Base-by-base conservation (phyloP, 1,140 invertebrate species). In the Cheumatopsyche charites region DNA sequence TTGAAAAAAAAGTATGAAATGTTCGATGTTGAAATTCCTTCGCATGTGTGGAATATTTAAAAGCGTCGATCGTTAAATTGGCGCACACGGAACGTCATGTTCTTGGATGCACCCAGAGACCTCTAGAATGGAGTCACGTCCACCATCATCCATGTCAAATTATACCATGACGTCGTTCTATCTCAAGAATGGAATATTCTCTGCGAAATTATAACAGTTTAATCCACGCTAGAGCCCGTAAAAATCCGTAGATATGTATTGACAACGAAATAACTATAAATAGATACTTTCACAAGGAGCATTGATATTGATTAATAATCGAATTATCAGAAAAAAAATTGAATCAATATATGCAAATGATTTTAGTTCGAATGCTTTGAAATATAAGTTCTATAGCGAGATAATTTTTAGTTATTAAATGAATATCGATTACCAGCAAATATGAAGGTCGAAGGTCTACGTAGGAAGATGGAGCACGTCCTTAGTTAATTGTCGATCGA, bases 401-500 rank as follows among this genome's bases (percentile, higher is more conserved):
- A n/a, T n/a, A 36, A 36, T 36, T 9, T 36, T 36, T 23, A 23
- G 55, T 26, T 17, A 58, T 58, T 58, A 58, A 58, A 58, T 58
- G 17, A 19, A 58, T 58, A 58, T 58, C 23, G 55, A 58, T 58
- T 58, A 58, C 23, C 19, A 23, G 55, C 43, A 47, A 47, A 47
- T 47, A 12, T 47, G 43, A 47, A 13, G 15, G 43, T 47, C 19
- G 21, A 58, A 13, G 17, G 23, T 58, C 23, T 25, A 21, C n/a
- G 55, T 23, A 23, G 11, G 55, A 23, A 58, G 19, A 78, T 74
- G 73, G 29, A 36, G 78, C 79, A 81, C 80, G 80, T 81, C 79
- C 78, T 72, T 77, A 73, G 75, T 68, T 80, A 80, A 81, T 81
- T 75, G 15, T 52, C 47, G 9, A 52, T 79, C 79, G 78, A 80